phyloP scores from a whole-genome alignment of 2,113 vertebrate genomes.

The Xerus inauris region DNA sequence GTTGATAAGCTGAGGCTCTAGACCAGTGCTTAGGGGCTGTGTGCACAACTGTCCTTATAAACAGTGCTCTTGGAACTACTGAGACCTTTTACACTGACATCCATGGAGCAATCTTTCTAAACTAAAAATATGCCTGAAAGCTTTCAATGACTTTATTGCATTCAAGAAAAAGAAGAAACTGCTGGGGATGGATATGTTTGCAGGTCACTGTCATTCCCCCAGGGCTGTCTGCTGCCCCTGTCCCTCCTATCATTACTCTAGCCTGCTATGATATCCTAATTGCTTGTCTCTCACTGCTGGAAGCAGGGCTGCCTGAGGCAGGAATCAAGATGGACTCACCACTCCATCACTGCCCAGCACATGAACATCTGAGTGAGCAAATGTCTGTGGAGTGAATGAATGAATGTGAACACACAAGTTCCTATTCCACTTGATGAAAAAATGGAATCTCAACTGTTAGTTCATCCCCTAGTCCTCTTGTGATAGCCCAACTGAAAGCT shows the following conservation, averaged over 20 bases:
- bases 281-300: rapidly evolving
- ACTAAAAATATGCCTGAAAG: background rate
- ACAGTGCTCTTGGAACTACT: rapidly evolving
- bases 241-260: rapidly evolving
- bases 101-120: background rate
- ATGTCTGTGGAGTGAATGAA: background rate
- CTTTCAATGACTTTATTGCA: background rate
- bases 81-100: background rate
- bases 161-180: background rate
- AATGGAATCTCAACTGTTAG: too few species aligned
- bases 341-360: rapidly evolving
- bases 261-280: rapidly evolving
- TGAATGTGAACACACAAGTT: rapidly evolving
- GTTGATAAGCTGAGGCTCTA: background rate
- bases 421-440: background rate
- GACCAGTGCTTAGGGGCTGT: rapidly evolving
- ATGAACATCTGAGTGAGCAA: background rate
- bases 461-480: background rate
- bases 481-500: background rate
- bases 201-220: background rate
- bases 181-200: rapidly evolving
- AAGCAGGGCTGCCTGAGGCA: background rate
- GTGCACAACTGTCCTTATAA: rapidly evolving
- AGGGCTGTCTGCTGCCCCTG: too few species aligned
- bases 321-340: rapidly evolving